Base-by-base conservation (phyloP, 2,888 invertebrate genomes). In the Sturmia bella region DNA sequence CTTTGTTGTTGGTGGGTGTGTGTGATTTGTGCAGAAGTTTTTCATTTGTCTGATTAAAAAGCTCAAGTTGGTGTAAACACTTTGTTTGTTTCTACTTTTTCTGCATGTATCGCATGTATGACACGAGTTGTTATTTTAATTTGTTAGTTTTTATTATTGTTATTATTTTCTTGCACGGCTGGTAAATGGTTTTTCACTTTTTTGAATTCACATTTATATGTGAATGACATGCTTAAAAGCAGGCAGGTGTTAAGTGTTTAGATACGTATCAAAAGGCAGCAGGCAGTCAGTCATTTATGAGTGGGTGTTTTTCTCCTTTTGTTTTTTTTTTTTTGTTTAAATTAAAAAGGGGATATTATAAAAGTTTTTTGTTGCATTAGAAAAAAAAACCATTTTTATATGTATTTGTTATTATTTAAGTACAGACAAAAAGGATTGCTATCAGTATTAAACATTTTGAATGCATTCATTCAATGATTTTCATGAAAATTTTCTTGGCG, bases 11-110 rank as follows among this genome's bases (percentile, higher is more conserved):
- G 5, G 32, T 32, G 32, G 3, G 6, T 27, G 27, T 73, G 79
- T 79, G 27, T 77, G 19, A 50, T 68, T 39, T 41, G 5, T 54
- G 54, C 45, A 39, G 15, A 43, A 69, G 45, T 73, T 81, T 84
- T 81, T 84, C 75, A 76, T 61, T 80, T 84, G 80, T 74, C 74
- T 83, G 84, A 84, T 77, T 84, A 80, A 80, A 80, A 83, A 80
- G 50, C 56, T 72, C 80, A 61, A 72, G 83, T 64, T 72, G 50
- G 57, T 77, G 74, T 77, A 72, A 64, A 48, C 72, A 78, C 24
- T 70, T 76, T 76, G 59, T 72, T 61, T 59, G 6, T 27, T 27
- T 27, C 7, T 32, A 9, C n/a, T n/a, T n/a, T n/a, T n/a, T n/a
- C n/a, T n/a, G n/a, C n/a, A n/a, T 32, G 9, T 32, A 9, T 32